A percentile compares a stretch with the other conserved stretches of the same genome.
Evolutionary conservation across 2,113 vertebrate genomes (phyloP).

Genomic region (Microtus oregoni): DNA sequence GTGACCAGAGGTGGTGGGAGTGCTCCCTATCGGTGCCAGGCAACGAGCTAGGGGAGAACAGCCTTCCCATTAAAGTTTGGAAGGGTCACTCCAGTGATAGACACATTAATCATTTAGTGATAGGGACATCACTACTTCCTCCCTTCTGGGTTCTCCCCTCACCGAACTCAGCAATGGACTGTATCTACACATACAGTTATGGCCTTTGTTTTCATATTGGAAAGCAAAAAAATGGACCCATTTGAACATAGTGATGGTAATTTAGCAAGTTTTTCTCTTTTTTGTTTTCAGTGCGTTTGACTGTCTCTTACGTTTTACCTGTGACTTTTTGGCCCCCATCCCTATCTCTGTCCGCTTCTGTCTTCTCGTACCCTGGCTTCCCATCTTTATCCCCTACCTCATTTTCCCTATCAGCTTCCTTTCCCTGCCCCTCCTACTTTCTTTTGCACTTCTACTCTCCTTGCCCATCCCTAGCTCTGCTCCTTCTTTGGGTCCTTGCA

Average conservation of each 20-base stretch:
- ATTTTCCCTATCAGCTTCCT: not conserved
- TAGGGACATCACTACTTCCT: conserved; percentile 46
- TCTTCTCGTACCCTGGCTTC: not conserved
- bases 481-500: not conserved
- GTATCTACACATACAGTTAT: not conserved
- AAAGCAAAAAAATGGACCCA: conserved; percentile 34
- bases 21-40: not conserved
- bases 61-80: not conserved
- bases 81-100: not conserved
- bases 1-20: conserved; percentile 2
- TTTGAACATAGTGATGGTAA: not conserved
- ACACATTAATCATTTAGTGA: conserved; percentile 2
- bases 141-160: not conserved
- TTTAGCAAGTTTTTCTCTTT: not conserved
- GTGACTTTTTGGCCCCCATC: not conserved
- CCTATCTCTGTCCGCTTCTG: not conserved
- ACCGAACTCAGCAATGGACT: not conserved
- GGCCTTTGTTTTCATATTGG: conserved; percentile 15
- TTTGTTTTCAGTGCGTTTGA: not conserved
- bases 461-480: not conserved
- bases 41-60: not conserved
- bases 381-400: not conserved
- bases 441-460: not conserved
- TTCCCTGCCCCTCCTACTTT: not conserved
- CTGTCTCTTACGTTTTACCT: not conserved